Percentiles rank a stretch among this genome's conserved stretches.
Evolutionary conservation across 2,113 vertebrate species (phyloP).

Genomic region (Cololabis saira): DNA sequence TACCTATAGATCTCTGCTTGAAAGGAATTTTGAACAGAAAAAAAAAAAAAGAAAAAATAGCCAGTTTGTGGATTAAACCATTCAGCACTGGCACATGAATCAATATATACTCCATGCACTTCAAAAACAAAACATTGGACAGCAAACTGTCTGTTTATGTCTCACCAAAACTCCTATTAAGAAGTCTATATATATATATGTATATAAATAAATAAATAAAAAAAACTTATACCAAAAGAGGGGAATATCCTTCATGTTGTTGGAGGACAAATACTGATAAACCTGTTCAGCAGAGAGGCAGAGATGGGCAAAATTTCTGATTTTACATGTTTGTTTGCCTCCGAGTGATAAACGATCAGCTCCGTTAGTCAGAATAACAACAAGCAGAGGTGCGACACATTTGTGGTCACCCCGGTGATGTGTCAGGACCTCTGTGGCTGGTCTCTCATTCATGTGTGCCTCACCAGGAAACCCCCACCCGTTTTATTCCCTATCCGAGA

Average conservation of each 20-base stretch:
- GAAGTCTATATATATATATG: no score
- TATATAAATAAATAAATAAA: no score
- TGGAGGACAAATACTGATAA: not conserved
- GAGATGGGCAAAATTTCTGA: not conserved
- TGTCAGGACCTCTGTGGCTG: slow-evolving; percentile 60
- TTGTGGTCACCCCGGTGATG: slow-evolving; percentile 44
- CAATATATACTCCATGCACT: slow-evolving; percentile 27
- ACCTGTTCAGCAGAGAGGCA: not conserved
- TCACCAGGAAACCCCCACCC: slow-evolving; percentile 36
- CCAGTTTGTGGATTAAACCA: slow-evolving; percentile 49
- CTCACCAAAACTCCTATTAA: slow-evolving; percentile 5
- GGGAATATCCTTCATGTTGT: slow-evolving; percentile 3
- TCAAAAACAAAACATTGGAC: slow-evolving; percentile 31
- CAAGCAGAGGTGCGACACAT: slow-evolving; percentile 28
- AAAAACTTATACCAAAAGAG: no score
- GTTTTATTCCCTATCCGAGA: slow-evolving; percentile 24
- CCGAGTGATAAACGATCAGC: slow-evolving; percentile 34
- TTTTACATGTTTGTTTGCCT: slow-evolving; percentile 3
- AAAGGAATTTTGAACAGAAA: slow-evolving; percentile 46
- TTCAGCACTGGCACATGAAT: slow-evolving; percentile 36
- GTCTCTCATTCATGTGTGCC: slow-evolving; percentile 55
- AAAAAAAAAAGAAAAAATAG: slow-evolving; percentile 18
- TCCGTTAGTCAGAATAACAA: slow-evolving; percentile 53
- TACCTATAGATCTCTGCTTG: slow-evolving; percentile 21
- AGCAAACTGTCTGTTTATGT: not conserved